These are phyloP conservation scores for Gadopsis bispinosus DNA, from an alignment of 2,797 vertebrate genomes.

Conservation along the genomic window DNA sequence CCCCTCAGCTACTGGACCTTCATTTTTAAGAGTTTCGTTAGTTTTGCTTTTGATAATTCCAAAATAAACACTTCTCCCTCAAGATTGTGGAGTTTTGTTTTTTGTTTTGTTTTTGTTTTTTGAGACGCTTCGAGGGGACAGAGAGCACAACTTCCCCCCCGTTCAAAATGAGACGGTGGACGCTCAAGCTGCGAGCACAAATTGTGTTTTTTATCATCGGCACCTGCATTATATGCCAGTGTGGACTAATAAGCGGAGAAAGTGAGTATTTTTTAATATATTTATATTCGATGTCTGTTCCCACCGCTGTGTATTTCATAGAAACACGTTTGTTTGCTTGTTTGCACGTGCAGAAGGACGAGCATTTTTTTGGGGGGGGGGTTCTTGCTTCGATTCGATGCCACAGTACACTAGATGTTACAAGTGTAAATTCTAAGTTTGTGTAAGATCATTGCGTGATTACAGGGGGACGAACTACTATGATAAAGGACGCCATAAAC, in stretches of 20 bases:
- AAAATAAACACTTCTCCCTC: constrained; percentile 35
- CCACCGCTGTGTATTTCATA: neutral
- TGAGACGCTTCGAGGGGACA: constrained; percentile 58
- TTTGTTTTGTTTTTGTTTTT: constrained; percentile 25
- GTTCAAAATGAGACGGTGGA: constrained; percentile 83
- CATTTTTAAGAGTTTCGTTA: constrained; percentile 20
- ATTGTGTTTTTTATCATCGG: constrained; percentile 81
- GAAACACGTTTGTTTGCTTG: neutral
- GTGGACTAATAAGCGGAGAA: constrained; percentile 85
- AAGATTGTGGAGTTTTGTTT: constrained; percentile 37
- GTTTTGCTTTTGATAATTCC: constrained; percentile 46
- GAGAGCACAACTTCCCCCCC: constrained; percentile 50
- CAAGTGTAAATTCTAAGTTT: neutral
- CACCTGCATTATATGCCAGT: constrained; percentile 82
- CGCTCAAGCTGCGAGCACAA: constrained; percentile 75
- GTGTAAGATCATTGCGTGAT: neutral
- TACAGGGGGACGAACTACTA: neutral
- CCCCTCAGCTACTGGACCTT: constrained; percentile 46
- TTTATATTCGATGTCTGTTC: neutral
- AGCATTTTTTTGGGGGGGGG: neutral
- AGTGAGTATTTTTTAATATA: constrained; percentile 80
- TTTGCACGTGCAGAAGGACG: neutral
- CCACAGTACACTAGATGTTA: neutral
- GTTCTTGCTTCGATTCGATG: neutral
- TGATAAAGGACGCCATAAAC: neutral